Evolutionary conservation across 2,797 vertebrate species (phyloP), one percentile per base, ranked within the genome.

Genomic region (Gouania willdenowi): DNA sequence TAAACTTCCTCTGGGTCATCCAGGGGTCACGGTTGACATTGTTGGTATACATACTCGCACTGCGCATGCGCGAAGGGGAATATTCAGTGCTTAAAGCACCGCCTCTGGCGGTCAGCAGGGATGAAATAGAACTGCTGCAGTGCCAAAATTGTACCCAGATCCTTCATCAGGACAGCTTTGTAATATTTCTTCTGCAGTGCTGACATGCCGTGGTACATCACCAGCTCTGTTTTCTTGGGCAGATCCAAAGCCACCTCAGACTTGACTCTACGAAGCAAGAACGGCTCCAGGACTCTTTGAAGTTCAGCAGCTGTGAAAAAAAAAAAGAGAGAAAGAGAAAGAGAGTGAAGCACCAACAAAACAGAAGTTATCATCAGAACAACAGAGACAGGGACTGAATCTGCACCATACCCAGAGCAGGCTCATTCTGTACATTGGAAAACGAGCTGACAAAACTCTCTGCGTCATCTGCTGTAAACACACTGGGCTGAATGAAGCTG

Each of bases 151-250:
- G 86, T 82, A 97, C 94, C 91, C 18, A 84, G 58, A 55, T 98
- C 91, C 73, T 91, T 96, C 52, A 71, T 92, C 63, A 98, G 62
- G 67, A 96, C 51, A 15, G 92, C 94, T 70, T 90, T 95, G 80
- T 97, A 98, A 72, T 87, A 93, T 32, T 88, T 93, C 27, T 91
- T 94, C 77, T 98, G 95, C 66, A 98, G 44, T 6, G 88, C 81
- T 1, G 94, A 93, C 89, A 98, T 89, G 66, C 95, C 92, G 0
- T 98, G 94, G 66, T 92, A 97, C 3, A 98, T 59, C 59, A 97
- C 80, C 19, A 98, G 82, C 70, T 97, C 93, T 0, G 80, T 87
- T 69, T 95, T 98, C 81, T 84, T 90, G 5, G 94, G 94, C 17
- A 98, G 83, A 7, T 97, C 93, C 0, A 82, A 31, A 1, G 91